Base-by-base conservation (phyloP, 2,797 vertebrate genomes). In the Galaxias olidus region DNA sequence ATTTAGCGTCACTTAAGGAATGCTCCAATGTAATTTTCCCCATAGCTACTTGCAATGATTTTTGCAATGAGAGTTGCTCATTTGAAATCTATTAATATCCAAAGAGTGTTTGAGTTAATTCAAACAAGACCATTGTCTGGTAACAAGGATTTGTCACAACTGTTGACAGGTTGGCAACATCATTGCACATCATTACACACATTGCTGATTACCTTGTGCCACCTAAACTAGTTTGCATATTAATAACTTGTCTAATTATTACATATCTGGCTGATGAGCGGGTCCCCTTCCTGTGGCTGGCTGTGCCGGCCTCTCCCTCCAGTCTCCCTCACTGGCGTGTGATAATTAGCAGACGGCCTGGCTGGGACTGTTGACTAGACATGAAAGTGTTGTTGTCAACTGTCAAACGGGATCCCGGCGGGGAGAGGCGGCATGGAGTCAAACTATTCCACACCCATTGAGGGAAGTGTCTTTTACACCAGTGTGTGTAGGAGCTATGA, bases 181-280 rank as follows among this genome's bases (percentile, higher is more conserved):
- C 71, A 76, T 74, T 72, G 72, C 66, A 71, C 41, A 50, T 72
- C 73, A 72, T 71, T 74, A 70, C 62, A 70, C 68, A 62, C 51
- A 61, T 52, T 71, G 72, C 63, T 59, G 30, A 66, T 73, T 65
- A 74, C 59, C 57, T 68, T 48, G 60, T 52, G 62, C 69, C 71
- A 72, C 63, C 51, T 63, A 30, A 3, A 30, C 30, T 6, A 14
- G 56, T 50, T 62, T 68, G 70, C 61, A 73, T 72, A 74, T 78
- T 69, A 79, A 77, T 70, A 72, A 67, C 59, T 19, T n/a, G 43
- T 46, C 66, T 68, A 73, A 79, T 81, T 76, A 79, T 68, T 72
- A 49, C 46, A 63, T 53, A 55, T 68, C 41, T 57, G 19, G n/a
- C 45, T 41, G 15, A 46, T 30, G 9, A 44, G 11, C 45, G 7